These are phyloP conservation scores for Lagria hirta DNA, from an alignment of 2,888 invertebrate species.

Conservation along the genomic window DNA sequence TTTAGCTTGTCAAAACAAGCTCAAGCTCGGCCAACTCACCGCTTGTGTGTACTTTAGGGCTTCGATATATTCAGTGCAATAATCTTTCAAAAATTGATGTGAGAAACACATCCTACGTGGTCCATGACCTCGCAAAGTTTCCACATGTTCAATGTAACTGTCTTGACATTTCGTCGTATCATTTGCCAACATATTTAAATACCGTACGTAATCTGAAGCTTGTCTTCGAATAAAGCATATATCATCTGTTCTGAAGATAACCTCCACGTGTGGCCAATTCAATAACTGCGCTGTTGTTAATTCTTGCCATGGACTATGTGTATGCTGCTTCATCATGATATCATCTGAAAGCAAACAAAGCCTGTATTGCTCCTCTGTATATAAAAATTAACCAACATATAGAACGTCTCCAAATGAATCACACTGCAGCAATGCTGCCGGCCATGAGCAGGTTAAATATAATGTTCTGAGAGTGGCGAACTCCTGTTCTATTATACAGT, in stretches of 20 bases:
- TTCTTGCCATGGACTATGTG: constrained; percentile 3
- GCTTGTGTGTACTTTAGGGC: constrained; percentile 2
- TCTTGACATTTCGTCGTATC: background rate
- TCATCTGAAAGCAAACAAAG: constrained; percentile 7
- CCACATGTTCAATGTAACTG: constrained; percentile 4
- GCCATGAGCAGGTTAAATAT: no score
- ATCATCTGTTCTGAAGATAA: constrained; percentile 10
- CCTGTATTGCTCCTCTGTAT: no score
- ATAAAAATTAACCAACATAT: no score
- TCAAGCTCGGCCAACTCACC: no score
- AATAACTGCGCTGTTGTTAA: constrained; percentile 9
- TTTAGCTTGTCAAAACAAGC: no score
- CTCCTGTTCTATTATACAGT: no score
- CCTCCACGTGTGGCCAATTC: constrained; percentile 17
- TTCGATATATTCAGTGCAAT: constrained; percentile 2
- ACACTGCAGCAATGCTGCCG: no score
- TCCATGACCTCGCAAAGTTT: constrained; percentile 3
- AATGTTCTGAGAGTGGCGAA: no score
- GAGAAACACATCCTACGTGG: constrained; percentile 1
- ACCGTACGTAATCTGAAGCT: constrained; percentile 7
- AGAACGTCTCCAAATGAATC: no score
- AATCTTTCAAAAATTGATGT: constrained; percentile 3
- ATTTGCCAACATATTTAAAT: constrained; percentile 15
- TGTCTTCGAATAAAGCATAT: constrained; percentile 12
- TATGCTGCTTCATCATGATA: constrained; percentile 18